These are phyloP conservation scores for Norana najaformis DNA, from an alignment of 2,888 invertebrate genomes.

Conservation along the genomic window DNA sequence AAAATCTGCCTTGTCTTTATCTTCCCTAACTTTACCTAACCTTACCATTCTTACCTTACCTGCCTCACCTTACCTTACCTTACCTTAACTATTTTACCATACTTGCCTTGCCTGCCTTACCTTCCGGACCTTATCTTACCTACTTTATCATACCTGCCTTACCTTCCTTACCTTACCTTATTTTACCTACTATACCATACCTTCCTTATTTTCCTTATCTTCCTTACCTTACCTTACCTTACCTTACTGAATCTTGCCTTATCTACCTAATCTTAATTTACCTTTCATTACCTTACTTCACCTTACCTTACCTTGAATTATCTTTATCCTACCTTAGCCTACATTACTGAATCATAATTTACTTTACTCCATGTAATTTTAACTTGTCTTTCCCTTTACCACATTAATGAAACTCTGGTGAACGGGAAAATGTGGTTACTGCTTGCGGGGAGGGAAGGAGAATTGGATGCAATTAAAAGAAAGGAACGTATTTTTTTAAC, in stretches of 20 bases:
- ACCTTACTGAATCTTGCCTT: background rate
- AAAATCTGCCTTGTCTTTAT: too few species aligned
- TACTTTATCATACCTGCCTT: background rate
- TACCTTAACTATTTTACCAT: too few species aligned
- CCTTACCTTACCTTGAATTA: background rate
- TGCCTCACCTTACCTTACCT: too few species aligned
- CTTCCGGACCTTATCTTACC: too few species aligned
- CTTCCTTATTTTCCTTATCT: too few species aligned
- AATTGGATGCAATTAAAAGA: background rate
- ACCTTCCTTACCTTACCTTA: background rate
- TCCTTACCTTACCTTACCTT: background rate
- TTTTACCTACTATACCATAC: background rate
- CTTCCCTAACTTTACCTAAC: too few species aligned
- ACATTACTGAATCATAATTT: background rate
- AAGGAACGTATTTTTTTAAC: slow-evolving; percentile 7
- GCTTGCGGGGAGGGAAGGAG: background rate
- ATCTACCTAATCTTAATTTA: background rate
- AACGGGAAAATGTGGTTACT: background rate
- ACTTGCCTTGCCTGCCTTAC: too few species aligned
- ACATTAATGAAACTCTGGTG: background rate
- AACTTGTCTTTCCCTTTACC: background rate
- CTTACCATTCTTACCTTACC: too few species aligned
- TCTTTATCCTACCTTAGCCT: background rate
- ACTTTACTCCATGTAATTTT: background rate
- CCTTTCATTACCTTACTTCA: background rate